A percentile compares a stretch with the other conserved stretches of the same genome.
These are phyloP conservation scores for Calyptommatus sinebrachiatus DNA, from an alignment of 2,113 vertebrate species.

Conservation along the genomic window DNA sequence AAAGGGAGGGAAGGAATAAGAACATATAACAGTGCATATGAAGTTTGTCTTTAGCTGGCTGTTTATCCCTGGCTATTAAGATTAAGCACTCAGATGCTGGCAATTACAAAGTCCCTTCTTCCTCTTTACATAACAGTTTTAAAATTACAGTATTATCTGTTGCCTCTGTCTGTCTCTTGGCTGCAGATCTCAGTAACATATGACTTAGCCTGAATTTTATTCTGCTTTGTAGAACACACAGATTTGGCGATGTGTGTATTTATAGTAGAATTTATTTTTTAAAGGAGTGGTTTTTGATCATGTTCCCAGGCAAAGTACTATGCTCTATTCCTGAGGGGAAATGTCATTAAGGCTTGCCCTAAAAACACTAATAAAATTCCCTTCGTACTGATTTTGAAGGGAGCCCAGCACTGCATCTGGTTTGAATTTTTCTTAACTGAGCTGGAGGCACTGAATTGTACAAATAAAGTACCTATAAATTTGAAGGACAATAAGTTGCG, in stretches of 20 bases:
- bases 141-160: accelerated
- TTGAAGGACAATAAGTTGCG: not conserved
- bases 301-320: slow-evolving; percentile 33
- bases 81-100: slow-evolving; percentile 16
- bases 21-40: slow-evolving; percentile 4
- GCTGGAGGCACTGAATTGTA: not conserved
- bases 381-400: not conserved
- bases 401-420: not conserved
- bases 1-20: too few species aligned
- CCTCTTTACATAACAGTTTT: not conserved
- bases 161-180: not conserved
- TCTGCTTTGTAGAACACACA: slow-evolving; percentile 27
- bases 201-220: not conserved
- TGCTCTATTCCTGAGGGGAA: slow-evolving; percentile 40
- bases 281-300: accelerated
- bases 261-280: not conserved
- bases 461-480: slow-evolving; percentile 16
- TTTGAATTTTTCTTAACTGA: slow-evolving; percentile 14
- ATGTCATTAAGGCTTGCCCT: slow-evolving; percentile 38
- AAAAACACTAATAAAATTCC: not conserved
- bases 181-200: not conserved
- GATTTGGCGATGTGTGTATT: slow-evolving; percentile 27
- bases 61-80: slow-evolving; percentile 13
- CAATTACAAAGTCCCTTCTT: slow-evolving; percentile 12
- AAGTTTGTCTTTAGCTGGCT: slow-evolving; percentile 21